phyloP scores from a whole-genome alignment of 2,888 invertebrate species.

The Morpho deidamia region DNA sequence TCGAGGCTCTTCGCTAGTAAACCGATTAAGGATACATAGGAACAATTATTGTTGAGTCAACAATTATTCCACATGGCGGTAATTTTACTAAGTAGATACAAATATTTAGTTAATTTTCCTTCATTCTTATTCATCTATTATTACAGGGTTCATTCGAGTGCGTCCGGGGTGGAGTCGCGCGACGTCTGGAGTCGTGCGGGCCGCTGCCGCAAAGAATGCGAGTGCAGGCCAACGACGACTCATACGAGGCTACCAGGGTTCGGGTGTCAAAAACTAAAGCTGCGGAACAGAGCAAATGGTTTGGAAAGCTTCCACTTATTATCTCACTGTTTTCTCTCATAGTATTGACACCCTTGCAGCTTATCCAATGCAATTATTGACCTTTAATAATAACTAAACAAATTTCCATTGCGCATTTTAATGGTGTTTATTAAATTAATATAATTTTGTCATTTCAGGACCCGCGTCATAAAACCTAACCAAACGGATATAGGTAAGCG shows the following conservation, averaged over 20 bases:
- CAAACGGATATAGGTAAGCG: slow-evolving; percentile 93
- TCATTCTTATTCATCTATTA: neutral
- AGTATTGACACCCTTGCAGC: no score
- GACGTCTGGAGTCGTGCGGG: slow-evolving; percentile 89
- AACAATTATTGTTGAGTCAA: no score
- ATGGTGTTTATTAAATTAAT: no score
- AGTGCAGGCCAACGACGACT: slow-evolving; percentile 96
- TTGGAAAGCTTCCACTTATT: slow-evolving; percentile 24
- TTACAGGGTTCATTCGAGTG: slow-evolving; percentile 95
- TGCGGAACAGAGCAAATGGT: slow-evolving; percentile 96
- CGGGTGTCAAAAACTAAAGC: slow-evolving; percentile 95
- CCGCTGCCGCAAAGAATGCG: slow-evolving; percentile 92
- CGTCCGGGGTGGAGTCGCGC: slow-evolving; percentile 78
- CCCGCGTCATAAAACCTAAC: slow-evolving; percentile 95
- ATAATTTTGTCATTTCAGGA: slow-evolving; percentile 76
- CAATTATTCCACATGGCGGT: no score
- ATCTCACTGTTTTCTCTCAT: neutral
- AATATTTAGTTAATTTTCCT: no score
- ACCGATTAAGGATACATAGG: no score
- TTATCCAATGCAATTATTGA: no score
- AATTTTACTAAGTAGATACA: no score
- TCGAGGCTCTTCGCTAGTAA: no score
- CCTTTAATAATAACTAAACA: no score
- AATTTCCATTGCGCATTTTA: no score
- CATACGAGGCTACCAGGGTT: slow-evolving; percentile 94